phyloP scores from a whole-genome alignment of 2,797 vertebrate genomes.

The Steatocranus sp. region DNA sequence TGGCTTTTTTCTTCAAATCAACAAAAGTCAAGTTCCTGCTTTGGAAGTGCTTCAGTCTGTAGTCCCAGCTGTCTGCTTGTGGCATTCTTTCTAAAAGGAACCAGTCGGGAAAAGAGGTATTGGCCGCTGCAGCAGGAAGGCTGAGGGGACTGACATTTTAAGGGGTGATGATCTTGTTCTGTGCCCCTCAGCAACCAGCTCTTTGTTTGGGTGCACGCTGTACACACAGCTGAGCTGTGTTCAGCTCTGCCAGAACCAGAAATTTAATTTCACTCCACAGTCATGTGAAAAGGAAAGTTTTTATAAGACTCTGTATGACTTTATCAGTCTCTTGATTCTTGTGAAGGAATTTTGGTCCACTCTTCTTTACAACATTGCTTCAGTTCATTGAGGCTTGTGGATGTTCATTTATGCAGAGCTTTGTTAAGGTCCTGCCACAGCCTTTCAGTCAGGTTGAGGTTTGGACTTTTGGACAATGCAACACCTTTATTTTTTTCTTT shows the following conservation, averaged over 20 bases:
- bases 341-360: neutral
- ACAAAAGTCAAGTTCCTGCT: conserved; percentile 6
- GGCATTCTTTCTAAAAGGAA: neutral
- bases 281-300: neutral
- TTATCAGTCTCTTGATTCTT: neutral
- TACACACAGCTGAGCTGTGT: conserved; percentile 18
- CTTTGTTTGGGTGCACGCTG: conserved; percentile 24
- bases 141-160: conserved; percentile 50
- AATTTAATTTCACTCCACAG: neutral
- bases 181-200: conserved; percentile 30
- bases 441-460: neutral
- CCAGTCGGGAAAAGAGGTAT: neutral
- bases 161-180: conserved; percentile 34
- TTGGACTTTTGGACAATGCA: neutral
- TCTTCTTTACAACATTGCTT: neutral
- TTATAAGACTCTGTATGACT: neutral
- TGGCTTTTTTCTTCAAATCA: neutral
- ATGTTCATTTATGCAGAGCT: neutral
- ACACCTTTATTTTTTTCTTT: neutral
- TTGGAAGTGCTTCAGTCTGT: neutral
- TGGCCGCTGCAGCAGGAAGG: neutral
- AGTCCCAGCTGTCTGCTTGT: conserved; percentile 30
- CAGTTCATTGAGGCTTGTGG: neutral
- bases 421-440: neutral
- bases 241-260: neutral